Evolutionary conservation across 2,888 invertebrate species (phyloP), one percentile per base, ranked within the genome.

Genomic region (Dicroscelio sp.): DNA sequence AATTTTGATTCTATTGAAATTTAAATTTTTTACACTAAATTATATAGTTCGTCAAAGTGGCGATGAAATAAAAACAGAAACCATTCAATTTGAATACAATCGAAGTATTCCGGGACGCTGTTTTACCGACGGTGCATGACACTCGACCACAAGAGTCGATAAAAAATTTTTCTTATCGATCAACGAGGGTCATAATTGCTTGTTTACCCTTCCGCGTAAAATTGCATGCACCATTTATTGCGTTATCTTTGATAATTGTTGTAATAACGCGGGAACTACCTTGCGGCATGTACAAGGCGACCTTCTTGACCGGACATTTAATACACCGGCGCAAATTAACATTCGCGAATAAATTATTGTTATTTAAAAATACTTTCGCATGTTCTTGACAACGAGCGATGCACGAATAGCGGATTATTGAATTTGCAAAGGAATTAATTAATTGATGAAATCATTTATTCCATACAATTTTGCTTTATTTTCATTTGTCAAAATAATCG

Each of bases 321-420:
- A 76, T 83, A 67, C 82, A 69, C 67, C 60, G 60, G 75, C 38
- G 35, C 17, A 60, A 83, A 83, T 78, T 84, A 84, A 63, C 63
- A 84, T 88, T 78, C 23, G 52, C 35, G 82, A 84, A 84, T 84
- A 78, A 88, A 87, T 87, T 63, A 71, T 86, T 80, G 86, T 83
- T 83, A 86, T 67, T 78, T 69, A 86, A 86, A 86, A 86, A 69
- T 84, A 83, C 83, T 73, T 73, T 84, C 65, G 84, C 75, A 65
- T 65, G 65, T 38, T 52, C 75, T 85, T 69, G 67, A 55, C 38
- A 30, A 48, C 43, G 52, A 38, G 5, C 65, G 52, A 67, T 43
- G 69, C 76, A 58, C 76, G 85, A 85, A 76, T 8, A 31, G 27
- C 33, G 52, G 14, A 38, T 85, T 76, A 76, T 58, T 69, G 27